phyloP scores from a whole-genome alignment of 2,797 vertebrate species.

The Gastrophryne carolinensis region DNA sequence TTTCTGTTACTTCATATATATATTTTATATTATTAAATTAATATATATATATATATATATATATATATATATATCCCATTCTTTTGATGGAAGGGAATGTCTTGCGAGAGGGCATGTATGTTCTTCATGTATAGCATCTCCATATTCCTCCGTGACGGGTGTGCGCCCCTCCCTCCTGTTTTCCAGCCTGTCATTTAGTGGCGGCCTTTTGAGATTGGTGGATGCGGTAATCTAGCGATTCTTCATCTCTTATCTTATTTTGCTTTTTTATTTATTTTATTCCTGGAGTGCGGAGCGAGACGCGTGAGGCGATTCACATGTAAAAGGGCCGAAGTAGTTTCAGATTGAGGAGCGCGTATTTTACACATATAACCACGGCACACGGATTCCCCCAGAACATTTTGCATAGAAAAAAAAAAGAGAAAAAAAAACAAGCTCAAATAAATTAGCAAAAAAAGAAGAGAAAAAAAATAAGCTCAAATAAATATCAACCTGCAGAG shows the following conservation, averaged over 20 bases:
- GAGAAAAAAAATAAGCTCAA: slow-evolving; percentile 7
- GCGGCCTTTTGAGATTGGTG: too few species aligned
- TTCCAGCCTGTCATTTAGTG: too few species aligned
- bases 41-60: too few species aligned
- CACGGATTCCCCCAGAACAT: not conserved
- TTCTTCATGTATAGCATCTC: too few species aligned
- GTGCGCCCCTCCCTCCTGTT: too few species aligned
- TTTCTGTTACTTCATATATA: too few species aligned
- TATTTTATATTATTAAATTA: too few species aligned
- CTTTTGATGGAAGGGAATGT: too few species aligned
- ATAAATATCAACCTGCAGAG: slow-evolving; percentile 12
- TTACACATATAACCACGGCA: not conserved
- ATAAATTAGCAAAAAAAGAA: slow-evolving; percentile 4
- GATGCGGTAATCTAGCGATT: too few species aligned
- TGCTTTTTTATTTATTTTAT: not conserved
- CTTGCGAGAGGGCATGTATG: too few species aligned
- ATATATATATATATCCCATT: too few species aligned
- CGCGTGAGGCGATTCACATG: not conserved
- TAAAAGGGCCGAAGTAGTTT: not conserved
- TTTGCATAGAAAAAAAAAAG: not conserved
- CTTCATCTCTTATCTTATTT: not conserved
- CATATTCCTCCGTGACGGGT: too few species aligned
- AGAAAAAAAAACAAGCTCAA: slow-evolving; percentile 27
- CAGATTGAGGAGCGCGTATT: not conserved
- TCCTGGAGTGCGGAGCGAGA: not conserved